Evolutionary conservation across 35 echinoderm and acorn worm species (phyloP), one percentile per base, ranked within the genome.

Genomic region (Lytechinus variegatus): DNA sequence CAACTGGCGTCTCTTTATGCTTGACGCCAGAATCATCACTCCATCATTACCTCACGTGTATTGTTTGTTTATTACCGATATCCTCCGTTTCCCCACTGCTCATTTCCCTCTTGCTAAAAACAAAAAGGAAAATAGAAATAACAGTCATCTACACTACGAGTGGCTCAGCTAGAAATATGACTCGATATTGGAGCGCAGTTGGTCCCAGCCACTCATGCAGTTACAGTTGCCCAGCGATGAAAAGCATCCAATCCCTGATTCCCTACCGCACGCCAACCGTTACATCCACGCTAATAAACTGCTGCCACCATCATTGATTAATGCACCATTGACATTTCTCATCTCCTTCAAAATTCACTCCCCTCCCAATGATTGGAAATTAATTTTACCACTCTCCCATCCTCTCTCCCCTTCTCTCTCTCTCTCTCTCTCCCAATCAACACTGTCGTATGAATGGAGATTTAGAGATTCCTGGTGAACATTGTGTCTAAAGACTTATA

Each of bases 231-330:
- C 52, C 28, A 44, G 29, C n/a, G 88, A 90, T 44, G 52, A 90
- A 54, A 54, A 90, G 88, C 88, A 33, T 51, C 88, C 88, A 54
- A 90, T 54, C 88, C 88, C 33, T 90, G 88, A 44, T 54, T 10
- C 88, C 88, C 56, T 9, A 21, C 52, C 88, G 52, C 88, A 90
- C 88, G 16, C 88, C 52, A 12, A 52, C 88, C 88, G 10, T 54
- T 90, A 90, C 88, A 44, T 28, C 27, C 88, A 90, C 88, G 52
- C n/a, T 90, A 52, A 54, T 90, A 90, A 90, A 44, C 88, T 90
- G 88, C 88, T 90, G 88, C 88, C 88, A 44, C 88, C 88, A 90
- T 90, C 88, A 90, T 90, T 90, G 88, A 90, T 90, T 90, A 90
- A 90, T 33, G 88, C 88, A 90, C 52, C 88, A 90, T 90, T 90